Base-by-base conservation (phyloP, 1,140 invertebrate species). In the Temnothorax nylanderi region DNA sequence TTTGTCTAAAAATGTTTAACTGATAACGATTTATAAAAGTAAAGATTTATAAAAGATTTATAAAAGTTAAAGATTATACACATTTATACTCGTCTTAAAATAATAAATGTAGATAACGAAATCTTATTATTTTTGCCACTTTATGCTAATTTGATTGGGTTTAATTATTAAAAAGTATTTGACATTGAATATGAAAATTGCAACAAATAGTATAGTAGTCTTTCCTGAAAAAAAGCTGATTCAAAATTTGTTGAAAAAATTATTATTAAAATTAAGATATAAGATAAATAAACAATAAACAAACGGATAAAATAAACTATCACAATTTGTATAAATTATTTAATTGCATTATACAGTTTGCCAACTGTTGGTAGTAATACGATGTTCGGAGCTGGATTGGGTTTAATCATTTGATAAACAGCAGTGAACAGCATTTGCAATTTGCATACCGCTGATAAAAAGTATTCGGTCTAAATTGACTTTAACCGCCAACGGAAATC, bases 401-500 rank as follows among this genome's bases (percentile, higher is more conserved):
- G 10, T 44, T 10, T 6, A 32, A 32, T 32, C 10, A 44, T 4
- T 77, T 64, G 41, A 13, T 77, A 32, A 77, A 62, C 26, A 49
- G 13, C 44, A 65, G 8, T 77, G n/a, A 77, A 62, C 26, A 49
- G 13, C 44, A 65, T 47, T 78, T 65, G n/a, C 37, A 49, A 62
- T 47, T 78, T 49, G 32, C 37, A 78, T 64, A 64, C 10, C 18
- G 26, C n/a, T 51, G 47, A 37, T 54, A 67, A 51, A 67, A 67
- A 67, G 77, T 67, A 78, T 78, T 49, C 41, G 41, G 10, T 78
- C 32, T 37, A 67, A 80, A 80, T 54, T 26, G 77, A 41, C n/a
- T 67, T 80, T 65, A 78, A 78, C 18, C 47, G 44, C 11, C 18
- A 65, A 37, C 62, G 77, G 77, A 80, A 67, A 67, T 80, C 77